Conservation (phyloP, 2,797 vertebrate species). For the Pantherophis vulpinus region DNA sequence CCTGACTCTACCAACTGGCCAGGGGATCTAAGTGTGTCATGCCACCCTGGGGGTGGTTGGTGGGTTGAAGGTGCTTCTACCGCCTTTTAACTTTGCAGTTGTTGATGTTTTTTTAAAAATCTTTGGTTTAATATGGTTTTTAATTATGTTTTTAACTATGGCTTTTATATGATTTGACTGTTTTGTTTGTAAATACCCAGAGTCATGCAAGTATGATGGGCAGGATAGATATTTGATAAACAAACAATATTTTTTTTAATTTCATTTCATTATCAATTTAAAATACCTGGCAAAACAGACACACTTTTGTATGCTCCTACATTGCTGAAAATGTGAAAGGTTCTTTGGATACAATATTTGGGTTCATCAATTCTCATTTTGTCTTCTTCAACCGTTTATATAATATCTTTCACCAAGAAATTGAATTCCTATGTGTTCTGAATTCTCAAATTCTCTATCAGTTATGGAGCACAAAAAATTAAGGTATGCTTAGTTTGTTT, state of each 20-base stretch:
- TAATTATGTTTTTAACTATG: neutral
- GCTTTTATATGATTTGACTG: neutral
- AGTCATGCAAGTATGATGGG: neutral
- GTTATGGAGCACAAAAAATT: neutral
- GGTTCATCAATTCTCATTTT: neutral
- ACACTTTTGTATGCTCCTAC: neutral
- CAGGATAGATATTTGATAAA: neutral
- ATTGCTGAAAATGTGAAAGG: neutral
- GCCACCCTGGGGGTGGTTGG: neutral
- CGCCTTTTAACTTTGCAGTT: neutral
- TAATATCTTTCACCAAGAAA: neutral
- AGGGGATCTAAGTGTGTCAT: neutral
- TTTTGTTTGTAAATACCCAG: neutral
- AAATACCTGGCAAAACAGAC: neutral
- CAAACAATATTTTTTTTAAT: neutral
- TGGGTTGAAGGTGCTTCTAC: neutral
- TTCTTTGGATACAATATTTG: neutral
- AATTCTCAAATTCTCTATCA: neutral
- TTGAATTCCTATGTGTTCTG: neutral
- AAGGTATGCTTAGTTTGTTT: neutral
- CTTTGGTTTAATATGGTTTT: neutral
- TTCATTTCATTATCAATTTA: neutral
- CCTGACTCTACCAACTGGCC: neutral
- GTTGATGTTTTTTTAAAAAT: neutral
- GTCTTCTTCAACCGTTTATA: neutral